Percentiles rank a stretch among this genome's conserved stretches.
These are phyloP conservation scores for Leptestheria dahalacensis DNA, from an alignment of 1,140 invertebrate species.

Conservation along the genomic window DNA sequence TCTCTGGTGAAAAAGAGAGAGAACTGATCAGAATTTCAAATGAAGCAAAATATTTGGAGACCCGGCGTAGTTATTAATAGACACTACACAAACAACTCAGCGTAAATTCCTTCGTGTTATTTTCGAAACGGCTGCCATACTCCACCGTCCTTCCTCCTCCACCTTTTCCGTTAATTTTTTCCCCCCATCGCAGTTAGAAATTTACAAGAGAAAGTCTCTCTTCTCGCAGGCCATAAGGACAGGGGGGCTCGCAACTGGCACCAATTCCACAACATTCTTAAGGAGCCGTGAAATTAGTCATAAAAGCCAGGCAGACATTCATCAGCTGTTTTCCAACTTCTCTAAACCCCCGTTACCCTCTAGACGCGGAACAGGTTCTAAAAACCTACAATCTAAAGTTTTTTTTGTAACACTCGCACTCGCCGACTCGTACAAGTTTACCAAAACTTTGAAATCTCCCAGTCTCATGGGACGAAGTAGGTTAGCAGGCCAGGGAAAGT, in stretches of 20 bases:
- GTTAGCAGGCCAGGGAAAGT: not conserved
- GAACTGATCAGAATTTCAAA: too few relatives aligned
- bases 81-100: not conserved
- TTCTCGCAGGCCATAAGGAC: too few relatives aligned
- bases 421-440: too few relatives aligned
- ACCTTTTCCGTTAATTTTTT: not conserved
- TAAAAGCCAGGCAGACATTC: too few relatives aligned
- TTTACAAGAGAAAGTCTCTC: not conserved
- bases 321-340: too few relatives aligned
- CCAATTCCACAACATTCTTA: too few relatives aligned
- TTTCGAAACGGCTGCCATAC: not conserved
- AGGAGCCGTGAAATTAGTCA: too few relatives aligned
- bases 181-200: not conserved
- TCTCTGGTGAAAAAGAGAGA: too few relatives aligned
- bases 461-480: not conserved
- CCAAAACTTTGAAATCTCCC: not conserved
- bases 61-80: not conserved
- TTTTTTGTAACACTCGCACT: not conserved
- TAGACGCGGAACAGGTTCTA: too few relatives aligned
- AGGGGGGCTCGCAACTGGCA: too few relatives aligned
- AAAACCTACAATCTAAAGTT: too few relatives aligned
- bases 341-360: too few relatives aligned
- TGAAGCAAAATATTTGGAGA: not conserved
- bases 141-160: not conserved
- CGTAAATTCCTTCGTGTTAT: not conserved